Base-by-base conservation (phyloP, 2,888 invertebrate species). In the Opisthograptis luteolata region DNA sequence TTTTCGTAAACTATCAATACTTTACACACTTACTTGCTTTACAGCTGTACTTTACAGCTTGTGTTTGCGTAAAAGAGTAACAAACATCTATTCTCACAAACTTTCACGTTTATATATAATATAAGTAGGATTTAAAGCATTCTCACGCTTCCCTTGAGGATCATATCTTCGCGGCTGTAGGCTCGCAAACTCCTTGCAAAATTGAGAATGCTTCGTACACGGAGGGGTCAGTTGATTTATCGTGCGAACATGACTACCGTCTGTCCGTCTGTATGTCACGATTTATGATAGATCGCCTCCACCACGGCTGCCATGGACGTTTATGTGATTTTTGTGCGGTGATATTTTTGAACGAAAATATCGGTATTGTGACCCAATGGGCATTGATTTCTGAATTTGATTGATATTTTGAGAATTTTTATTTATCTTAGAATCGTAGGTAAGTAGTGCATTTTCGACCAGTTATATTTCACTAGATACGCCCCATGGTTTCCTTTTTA, bases 161-260 rank as follows among this genome's bases (percentile, higher is more conserved):
- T 5, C 12, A 7, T 44, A 40, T 34, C 15, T 45, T 36, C 40
- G 25, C 49, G 42, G 42, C 48, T 47, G 27, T 30, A 13, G n/a
- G 4, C 14, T 20, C 14, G 36, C 36, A 32, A 41, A 9, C 19
- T 42, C 25, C 51, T 46, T 39, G 46, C 47, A 34, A 41, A 50
- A 55, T 47, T 55, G 55, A 55, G 55, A 58, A 58, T 57, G 45
- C 47, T 43, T 15, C 36, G 14, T 39, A 12, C 9, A 46, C 36
- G 9, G 30, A 58, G 58, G 59, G 66, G 66, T 63, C 67, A 61
- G 56, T 71, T 87, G 87, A 87, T 87, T 84, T 86, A 87, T 87
- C 66, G 83, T 86, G 87, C 43, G 87, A 87, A 85, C 87, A 84
- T 82, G 84, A 77, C 72, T 67, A 60, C 59, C 53, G 64, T 54